Conservation (phyloP, 2,113 vertebrate genomes). For the Tragelaphus imberbis region DNA sequence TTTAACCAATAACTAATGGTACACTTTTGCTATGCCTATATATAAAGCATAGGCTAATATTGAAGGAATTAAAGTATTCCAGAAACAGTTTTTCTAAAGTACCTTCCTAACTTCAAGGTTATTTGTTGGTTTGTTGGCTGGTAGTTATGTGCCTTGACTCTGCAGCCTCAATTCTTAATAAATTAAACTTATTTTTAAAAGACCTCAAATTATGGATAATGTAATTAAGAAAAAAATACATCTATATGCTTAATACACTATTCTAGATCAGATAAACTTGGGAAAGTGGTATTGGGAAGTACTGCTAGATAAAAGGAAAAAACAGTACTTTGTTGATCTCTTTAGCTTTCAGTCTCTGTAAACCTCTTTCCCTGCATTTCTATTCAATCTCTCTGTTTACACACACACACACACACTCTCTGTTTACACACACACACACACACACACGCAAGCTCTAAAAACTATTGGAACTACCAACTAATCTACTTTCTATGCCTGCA, state of each 20-base stretch:
- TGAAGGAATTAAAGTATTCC: not conserved
- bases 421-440: not conserved
- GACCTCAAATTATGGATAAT: not conserved
- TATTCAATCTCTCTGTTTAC: not conserved
- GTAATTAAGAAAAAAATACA: not conserved
- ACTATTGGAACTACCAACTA: not conserved
- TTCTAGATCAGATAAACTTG: not conserved
- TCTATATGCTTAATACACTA: not conserved
- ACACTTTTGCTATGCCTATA: not conserved
- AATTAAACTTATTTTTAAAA: not conserved
- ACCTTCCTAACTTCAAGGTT: not conserved
- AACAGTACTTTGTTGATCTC: not conserved
- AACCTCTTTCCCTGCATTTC: not conserved
- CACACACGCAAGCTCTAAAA: not conserved
- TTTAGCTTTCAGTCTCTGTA: not conserved
- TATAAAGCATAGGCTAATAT: not conserved
- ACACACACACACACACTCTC: not conserved
- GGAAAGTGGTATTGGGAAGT: not conserved
- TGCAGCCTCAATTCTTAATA: not conserved
- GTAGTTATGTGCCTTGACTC: not conserved
- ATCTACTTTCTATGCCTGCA: not conserved
- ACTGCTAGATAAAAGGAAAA: not conserved
- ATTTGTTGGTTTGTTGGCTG: not conserved
- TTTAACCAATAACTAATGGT: not conserved
- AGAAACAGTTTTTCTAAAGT: not conserved